Conservation (phyloP, 2,797 vertebrate species). For the Thunnus albacares region DNA sequence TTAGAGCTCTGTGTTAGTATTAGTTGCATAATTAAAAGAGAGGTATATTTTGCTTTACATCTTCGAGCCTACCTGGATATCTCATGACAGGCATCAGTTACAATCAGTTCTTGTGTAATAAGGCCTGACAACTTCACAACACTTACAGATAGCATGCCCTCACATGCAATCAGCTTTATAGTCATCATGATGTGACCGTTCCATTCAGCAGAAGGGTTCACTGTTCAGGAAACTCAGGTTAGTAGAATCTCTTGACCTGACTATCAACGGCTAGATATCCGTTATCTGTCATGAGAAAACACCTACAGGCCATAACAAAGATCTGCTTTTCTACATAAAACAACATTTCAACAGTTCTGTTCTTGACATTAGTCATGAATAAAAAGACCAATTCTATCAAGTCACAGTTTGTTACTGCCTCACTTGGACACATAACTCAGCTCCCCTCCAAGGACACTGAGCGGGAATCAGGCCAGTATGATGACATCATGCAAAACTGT, state of each 20-base stretch:
- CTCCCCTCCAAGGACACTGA: neutral
- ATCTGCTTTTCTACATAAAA: neutral
- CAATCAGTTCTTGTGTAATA: neutral
- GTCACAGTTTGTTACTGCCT: neutral
- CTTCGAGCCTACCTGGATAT: neutral
- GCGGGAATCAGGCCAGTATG: neutral
- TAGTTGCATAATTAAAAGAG: neutral
- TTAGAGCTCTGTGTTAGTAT: neutral
- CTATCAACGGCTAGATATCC: too few relatives aligned
- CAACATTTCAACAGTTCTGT: neutral
- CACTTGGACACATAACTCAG: slow-evolving; percentile 1
- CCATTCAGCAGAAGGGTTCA: neutral
- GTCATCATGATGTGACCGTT: too few relatives aligned
- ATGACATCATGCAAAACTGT: slow-evolving; percentile 7
- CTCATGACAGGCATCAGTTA: slow-evolving; percentile 16
- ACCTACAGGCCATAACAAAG: too few relatives aligned
- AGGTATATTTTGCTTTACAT: neutral
- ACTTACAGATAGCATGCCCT: too few relatives aligned
- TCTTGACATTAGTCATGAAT: neutral
- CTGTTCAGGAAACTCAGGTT: slow-evolving; percentile 13
- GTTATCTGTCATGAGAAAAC: too few relatives aligned
- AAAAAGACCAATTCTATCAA: neutral
- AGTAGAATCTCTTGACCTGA: slow-evolving; percentile 10
- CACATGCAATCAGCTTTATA: too few relatives aligned
- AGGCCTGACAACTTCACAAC: too few relatives aligned